Percentiles rank a stretch among this genome's conserved stretches.
These are phyloP conservation scores for Zelostemma sp. DNA, from an alignment of 1,140 invertebrate species.

Conservation along the genomic window DNA sequence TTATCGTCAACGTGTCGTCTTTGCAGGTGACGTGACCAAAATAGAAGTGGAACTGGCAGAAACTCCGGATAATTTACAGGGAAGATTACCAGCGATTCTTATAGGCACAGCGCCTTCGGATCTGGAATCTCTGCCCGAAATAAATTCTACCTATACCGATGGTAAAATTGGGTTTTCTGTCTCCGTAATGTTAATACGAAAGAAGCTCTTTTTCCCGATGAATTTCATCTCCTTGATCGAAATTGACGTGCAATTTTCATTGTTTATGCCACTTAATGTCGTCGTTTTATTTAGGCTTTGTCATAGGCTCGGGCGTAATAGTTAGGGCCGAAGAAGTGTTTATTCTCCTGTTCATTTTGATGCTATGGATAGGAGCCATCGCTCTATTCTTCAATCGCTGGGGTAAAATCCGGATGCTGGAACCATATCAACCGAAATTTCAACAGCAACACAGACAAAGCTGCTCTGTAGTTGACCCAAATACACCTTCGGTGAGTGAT, in stretches of 20 bases:
- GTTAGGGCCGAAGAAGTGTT: conserved; percentile 82
- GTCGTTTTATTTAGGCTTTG: conserved; percentile 63
- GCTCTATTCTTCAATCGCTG: conserved; percentile 86
- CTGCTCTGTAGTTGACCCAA: conserved; percentile 76
- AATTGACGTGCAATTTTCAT: no score
- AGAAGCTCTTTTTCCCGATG: no score
- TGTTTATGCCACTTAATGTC: no score
- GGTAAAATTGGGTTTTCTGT: no score
- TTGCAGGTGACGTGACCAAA: conserved; percentile 60
- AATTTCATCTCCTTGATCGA: no score
- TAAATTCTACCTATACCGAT: conserved; percentile 48
- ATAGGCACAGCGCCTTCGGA: conserved; percentile 57
- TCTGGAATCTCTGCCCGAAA: conserved; percentile 52
- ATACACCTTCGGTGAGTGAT: conserved; percentile 55
- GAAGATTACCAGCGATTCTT: conserved; percentile 47
- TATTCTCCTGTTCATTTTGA: conserved; percentile 80
- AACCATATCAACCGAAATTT: conserved; percentile 86
- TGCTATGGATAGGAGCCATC: conserved; percentile 84
- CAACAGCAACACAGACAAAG: conserved; percentile 80
- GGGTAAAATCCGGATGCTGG: conserved; percentile 89
- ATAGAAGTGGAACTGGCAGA: conserved; percentile 63
- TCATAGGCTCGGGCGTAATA: conserved; percentile 72
- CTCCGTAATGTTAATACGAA: no score
- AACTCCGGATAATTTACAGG: conserved; percentile 54
- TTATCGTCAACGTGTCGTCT: conserved; percentile 10